These are phyloP conservation scores for Mustelus asterias DNA, from an alignment of 2,113 vertebrate species.

Conservation along the genomic window DNA sequence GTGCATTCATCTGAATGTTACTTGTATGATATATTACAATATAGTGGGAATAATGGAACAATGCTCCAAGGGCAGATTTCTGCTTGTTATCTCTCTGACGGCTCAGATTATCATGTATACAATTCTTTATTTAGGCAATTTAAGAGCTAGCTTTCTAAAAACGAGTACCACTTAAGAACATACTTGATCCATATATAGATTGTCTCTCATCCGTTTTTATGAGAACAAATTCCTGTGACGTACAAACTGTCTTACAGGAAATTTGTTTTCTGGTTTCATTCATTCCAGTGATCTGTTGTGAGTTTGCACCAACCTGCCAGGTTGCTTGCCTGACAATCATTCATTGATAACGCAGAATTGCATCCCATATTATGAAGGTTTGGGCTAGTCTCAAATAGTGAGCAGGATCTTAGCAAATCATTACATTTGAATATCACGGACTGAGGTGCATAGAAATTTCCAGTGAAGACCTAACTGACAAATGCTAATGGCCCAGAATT, in stretches of 20 bases:
- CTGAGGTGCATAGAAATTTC: not conserved
- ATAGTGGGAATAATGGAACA: not conserved
- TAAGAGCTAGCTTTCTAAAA: not conserved
- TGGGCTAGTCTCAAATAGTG: no score
- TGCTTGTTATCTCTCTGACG: not conserved
- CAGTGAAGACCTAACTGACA: not conserved
- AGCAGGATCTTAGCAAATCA: not conserved
- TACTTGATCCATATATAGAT: conserved; percentile 24
- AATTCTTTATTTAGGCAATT: conserved; percentile 4
- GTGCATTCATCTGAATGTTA: not conserved
- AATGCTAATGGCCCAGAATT: not conserved
- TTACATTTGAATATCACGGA: not conserved
- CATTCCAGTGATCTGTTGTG: not conserved
- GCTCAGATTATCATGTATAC: not conserved
- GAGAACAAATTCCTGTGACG: not conserved
- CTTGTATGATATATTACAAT: not conserved
- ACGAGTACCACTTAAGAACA: not conserved
- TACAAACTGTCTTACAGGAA: not conserved
- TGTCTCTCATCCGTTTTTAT: conserved; percentile 1
- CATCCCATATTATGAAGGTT: not conserved
- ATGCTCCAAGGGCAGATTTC: not conserved
- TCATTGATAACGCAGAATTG: not conserved
- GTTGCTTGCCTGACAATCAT: not conserved
- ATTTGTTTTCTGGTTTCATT: conserved; percentile 13
- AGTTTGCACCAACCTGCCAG: conserved; percentile 16